phyloP scores from a whole-genome alignment of 2,797 vertebrate genomes.

The Syngnathus acus region DNA sequence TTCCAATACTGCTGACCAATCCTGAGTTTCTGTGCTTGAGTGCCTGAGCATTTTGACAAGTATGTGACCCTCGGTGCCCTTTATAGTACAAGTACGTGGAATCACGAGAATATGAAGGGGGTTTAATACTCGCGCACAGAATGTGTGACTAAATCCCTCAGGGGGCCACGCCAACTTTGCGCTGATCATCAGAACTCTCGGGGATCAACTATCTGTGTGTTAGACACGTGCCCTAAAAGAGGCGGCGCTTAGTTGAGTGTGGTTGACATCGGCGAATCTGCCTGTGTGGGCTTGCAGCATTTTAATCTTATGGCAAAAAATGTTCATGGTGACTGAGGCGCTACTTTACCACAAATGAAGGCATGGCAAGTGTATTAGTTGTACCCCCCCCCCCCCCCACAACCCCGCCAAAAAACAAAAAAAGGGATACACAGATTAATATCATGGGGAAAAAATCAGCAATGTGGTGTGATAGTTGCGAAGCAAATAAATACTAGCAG shows the following conservation, averaged over 20 bases:
- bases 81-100: conserved; percentile 24
- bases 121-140: conserved; percentile 30
- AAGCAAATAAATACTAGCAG: neutral
- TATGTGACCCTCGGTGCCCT: conserved; percentile 54
- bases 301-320: neutral
- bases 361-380: neutral
- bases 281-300: neutral
- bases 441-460: too few relatives aligned
- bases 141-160: neutral
- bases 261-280: neutral
- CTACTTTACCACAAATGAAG: neutral
- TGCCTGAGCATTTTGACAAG: conserved; percentile 50
- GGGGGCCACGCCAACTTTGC: neutral
- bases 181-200: neutral
- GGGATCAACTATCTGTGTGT: too few relatives aligned
- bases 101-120: conserved; percentile 33
- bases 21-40: conserved; percentile 52
- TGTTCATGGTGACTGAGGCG: neutral
- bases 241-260: neutral
- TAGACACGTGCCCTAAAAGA: too few relatives aligned
- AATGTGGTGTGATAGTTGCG: too few relatives aligned
- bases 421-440: too few relatives aligned
- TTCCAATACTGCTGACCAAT: conserved; percentile 49
- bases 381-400: too few relatives aligned
- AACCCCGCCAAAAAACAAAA: too few relatives aligned